Evolutionary conservation across 2,888 invertebrate genomes (phyloP), one percentile per base, ranked within the genome.

Genomic region (Aspidiotus rigidus): DNA sequence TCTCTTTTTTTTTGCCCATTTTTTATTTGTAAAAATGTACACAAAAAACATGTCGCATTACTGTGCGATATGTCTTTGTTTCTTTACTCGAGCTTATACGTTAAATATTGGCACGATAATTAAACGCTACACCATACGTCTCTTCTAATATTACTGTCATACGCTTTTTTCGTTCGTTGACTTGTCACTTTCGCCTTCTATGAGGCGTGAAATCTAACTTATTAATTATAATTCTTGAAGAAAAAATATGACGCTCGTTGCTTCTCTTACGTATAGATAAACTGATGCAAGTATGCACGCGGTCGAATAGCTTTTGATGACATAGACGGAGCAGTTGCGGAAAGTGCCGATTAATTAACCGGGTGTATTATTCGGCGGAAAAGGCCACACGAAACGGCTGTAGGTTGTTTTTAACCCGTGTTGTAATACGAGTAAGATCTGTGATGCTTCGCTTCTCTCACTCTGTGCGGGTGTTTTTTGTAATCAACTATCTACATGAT

Each of bases 61-160:
- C 53, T 13, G n/a, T 11, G n/a, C 11, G n/a, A n/a, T 53, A 13
- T 56, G 13, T 56, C 16, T 56, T 56, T 56, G n/a, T 56, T 56
- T 56, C 16, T 56, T 5, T 6, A 49, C 49, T 49, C 49, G 49
- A 49, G n/a, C 49, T 11, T 49, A 11, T 11, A n/a, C 60, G 15
- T 28, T 63, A 44, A 53, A 63, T 63, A 63, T 63, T 63, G 63
- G 63, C 63, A 63, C 40, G 42, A 44, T 63, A 63, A 63, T 63
- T 63, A 63, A 44, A 63, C 63, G 63, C 49, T 49, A 15, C 42
- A 63, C n/a, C n/a, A 42, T 15, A 63, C 63, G n/a, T 11, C 16
- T 9, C 66, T 55, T 17, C 16, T 66, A 66, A 66, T 66, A 66
- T 66, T 66, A 66, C 66, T 59, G 66, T 66, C 66, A 66, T 57